Conservation (phyloP, 2,797 vertebrate genomes). For the Luscinia luscinia region DNA sequence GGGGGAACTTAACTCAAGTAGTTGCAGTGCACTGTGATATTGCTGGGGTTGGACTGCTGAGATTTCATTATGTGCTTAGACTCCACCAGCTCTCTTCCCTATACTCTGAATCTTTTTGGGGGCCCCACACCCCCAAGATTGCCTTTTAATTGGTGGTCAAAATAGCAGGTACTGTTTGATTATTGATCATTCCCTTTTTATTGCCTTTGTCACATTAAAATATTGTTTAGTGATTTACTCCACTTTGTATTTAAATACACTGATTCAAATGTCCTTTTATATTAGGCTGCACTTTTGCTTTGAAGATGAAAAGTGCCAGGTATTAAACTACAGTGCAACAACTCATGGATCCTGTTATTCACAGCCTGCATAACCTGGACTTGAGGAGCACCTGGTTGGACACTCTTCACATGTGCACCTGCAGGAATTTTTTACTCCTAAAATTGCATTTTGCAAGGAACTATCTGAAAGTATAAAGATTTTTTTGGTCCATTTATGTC, state of each 20-base stretch:
- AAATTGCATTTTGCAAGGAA: background rate
- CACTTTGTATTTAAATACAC: slow-evolving; percentile 22
- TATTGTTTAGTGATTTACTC: slow-evolving; percentile 28
- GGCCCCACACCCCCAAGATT: background rate
- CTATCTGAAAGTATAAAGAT: background rate
- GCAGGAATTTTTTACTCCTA: background rate
- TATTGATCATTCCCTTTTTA: background rate
- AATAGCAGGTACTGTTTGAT: background rate
- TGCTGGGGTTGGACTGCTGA: background rate
- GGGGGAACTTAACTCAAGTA: background rate
- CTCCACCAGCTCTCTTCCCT: background rate
- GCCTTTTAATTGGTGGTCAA: background rate
- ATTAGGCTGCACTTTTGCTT: slow-evolving; percentile 4
- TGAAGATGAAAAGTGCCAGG: background rate
- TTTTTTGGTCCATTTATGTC: rapidly evolving
- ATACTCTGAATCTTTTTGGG: background rate
- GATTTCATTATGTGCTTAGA: background rate
- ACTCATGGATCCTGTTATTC: background rate
- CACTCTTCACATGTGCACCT: background rate
- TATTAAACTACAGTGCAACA: background rate
- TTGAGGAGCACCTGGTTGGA: background rate
- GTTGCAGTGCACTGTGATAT: background rate
- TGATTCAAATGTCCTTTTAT: slow-evolving; percentile 19
- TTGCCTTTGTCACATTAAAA: background rate
- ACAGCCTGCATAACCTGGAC: background rate